Base-by-base conservation (phyloP, 2,888 invertebrate genomes). In the Chamaedrilus cognettii region DNA sequence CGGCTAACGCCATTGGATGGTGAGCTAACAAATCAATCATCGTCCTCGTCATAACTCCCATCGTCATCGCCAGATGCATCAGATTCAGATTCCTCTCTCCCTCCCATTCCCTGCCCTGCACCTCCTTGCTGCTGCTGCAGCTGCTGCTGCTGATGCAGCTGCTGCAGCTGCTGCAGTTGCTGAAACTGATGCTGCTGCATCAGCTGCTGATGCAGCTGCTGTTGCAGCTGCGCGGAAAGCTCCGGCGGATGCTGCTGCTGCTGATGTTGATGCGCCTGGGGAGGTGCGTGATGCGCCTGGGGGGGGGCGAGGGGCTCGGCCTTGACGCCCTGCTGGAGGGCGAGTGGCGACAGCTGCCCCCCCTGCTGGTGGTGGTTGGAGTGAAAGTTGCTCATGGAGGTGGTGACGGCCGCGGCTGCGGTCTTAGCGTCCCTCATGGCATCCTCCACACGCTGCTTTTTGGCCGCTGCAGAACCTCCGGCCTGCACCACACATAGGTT, bases 391-490 rank as follows among this genome's bases (percentile, higher is more conserved):
- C 55, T 52, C 23, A 52, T 15, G 11, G 55, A 52, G 7, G 11
- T 11, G 28, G 15, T 52, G 55, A 52, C 55, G 7, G 19, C 55
- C 23, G 11, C 55, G 28, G 55, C 55, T 19, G 55, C 55, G 11
- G 55, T 19, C 26, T 52, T 52, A 26, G 55, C 55, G 26, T 52
- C 55, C 26, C 55, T 7, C 26, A 19, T 11, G 56, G 61, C 30
- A 19, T 49, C 23, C 19, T 50, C 56, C n/a, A 60, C 59, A 2
- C 31, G 30, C 23, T 59, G 15, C 30, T 65, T 51, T 56, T 65
- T 65, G 4, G 51, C 51, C 5, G 42, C 50, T 28, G 35, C 65
- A n/a, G 65, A 51, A 28, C 62, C 62, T 23, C 62, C 62, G 50
- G 49, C 32, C 52, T 50, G 60, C 19, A 60, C 34, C 7, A 1